phyloP scores from a whole-genome alignment of 2,797 vertebrate genomes.

The Oceanodroma leucorhoa region DNA sequence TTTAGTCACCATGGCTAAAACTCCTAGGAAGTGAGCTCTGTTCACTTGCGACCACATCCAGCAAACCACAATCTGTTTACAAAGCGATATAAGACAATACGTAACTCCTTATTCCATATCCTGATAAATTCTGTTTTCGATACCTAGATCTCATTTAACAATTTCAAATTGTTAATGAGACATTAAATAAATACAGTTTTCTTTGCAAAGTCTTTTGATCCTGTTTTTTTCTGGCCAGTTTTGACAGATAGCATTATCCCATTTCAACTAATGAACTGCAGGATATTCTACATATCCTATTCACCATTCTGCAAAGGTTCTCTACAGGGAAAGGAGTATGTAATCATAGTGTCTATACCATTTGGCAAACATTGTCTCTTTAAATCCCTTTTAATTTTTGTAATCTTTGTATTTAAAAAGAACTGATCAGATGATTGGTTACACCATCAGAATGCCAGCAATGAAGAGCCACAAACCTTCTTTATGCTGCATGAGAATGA shows the following conservation, averaged over 20 bases:
- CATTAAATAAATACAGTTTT: neutral
- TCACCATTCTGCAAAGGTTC: neutral
- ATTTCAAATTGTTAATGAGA: neutral
- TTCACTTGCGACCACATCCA: neutral
- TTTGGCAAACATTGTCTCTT: neutral
- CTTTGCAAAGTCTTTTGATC: neutral
- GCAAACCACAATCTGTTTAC: neutral
- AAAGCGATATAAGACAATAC: neutral
- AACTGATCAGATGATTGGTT: neutral
- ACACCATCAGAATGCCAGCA: neutral
- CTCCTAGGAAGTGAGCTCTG: neutral
- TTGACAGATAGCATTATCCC: neutral
- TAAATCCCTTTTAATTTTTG: neutral
- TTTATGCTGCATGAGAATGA: neutral
- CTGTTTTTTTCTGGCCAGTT: neutral
- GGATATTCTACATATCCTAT: neutral
- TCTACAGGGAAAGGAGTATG: neutral
- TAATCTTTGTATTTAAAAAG: neutral
- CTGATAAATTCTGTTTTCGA: neutral
- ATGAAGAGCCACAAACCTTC: neutral
- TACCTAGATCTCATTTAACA: neutral
- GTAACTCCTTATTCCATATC: neutral
- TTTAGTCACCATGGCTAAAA: neutral
- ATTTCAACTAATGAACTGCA: neutral
- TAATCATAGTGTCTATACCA: neutral